Conservation (phyloP, 2,888 invertebrate species). For the Disparrhopalites patrizii region DNA sequence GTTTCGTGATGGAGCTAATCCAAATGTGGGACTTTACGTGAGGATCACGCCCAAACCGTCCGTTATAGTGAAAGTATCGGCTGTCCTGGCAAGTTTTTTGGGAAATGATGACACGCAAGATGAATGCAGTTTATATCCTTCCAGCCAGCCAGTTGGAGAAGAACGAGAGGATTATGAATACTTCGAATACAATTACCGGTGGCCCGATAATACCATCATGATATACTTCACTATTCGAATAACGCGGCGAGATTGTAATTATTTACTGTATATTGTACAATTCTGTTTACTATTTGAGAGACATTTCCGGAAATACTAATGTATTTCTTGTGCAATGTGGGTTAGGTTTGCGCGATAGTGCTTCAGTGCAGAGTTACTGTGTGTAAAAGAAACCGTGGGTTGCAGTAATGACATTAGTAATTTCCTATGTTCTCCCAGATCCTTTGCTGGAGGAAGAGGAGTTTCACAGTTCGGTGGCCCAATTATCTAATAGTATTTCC, state of each 20-base stretch:
- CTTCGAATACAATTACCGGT: slow-evolving; percentile 32
- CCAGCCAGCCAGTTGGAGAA: background rate
- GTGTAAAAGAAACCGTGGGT: no score
- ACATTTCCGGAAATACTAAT: no score
- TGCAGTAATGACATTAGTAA: no score
- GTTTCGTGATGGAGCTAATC: slow-evolving; percentile 32
- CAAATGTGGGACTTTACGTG: slow-evolving; percentile 32
- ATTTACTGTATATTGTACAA: no score
- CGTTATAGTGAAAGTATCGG: slow-evolving; percentile 30
- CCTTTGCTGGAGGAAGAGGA: background rate
- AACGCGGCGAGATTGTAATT: slow-evolving; percentile 31
- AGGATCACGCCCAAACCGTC: slow-evolving; percentile 29
- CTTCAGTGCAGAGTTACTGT: no score
- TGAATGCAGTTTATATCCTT: background rate
- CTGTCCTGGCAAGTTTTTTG: slow-evolving; percentile 31
- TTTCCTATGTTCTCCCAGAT: no score
- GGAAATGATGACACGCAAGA: background rate
- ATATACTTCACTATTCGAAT: slow-evolving; percentile 28
- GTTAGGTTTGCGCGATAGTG: no score
- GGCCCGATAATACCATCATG: slow-evolving; percentile 28
- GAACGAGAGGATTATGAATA: slow-evolving; percentile 29
- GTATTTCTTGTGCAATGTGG: no score
- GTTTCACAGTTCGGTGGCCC: background rate
- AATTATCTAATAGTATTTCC: background rate
- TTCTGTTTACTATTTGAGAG: no score